Conservation (phyloP, 2,888 invertebrate genomes). For the Bembecia ichneumoniformis region DNA sequence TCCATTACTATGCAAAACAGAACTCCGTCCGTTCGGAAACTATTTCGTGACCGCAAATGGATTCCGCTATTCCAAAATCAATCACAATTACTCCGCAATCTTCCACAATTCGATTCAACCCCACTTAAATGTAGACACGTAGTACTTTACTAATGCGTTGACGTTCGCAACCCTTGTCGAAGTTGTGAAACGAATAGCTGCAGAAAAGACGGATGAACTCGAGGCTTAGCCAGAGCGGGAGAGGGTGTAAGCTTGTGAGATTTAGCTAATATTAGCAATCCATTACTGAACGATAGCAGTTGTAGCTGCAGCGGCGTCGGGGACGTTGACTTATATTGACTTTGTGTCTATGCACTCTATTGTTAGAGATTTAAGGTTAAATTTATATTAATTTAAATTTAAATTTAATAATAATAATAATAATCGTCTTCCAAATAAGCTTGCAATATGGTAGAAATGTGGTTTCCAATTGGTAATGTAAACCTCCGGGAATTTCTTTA, state of each 20-base stretch:
- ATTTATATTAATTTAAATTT: too few species aligned
- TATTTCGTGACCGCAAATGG: neutral
- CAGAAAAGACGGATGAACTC: constrained; percentile 56
- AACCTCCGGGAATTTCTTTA: too few species aligned
- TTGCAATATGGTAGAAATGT: too few species aligned
- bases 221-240: constrained; percentile 40
- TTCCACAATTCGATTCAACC: constrained; percentile 7
- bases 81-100: constrained; percentile 10
- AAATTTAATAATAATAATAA: too few species aligned
- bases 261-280: constrained; percentile 70
- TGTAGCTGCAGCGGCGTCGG: constrained; percentile 6
- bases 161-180: constrained; percentile 17
- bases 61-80: constrained; percentile 6
- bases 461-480: too few species aligned
- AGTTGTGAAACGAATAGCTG: constrained; percentile 30
- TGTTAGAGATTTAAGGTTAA: too few species aligned
- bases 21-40: too few species aligned
- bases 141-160: constrained; percentile 28
- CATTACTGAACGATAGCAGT: constrained; percentile 40
- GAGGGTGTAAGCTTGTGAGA: constrained; percentile 54
- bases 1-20: too few species aligned
- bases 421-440: too few species aligned
- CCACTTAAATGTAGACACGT: constrained; percentile 21
- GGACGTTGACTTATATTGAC: constrained; percentile 12
- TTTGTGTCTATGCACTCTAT: constrained; percentile 6